Conservation (phyloP, 2,888 invertebrate genomes). For the Amphimallon solstitiale region DNA sequence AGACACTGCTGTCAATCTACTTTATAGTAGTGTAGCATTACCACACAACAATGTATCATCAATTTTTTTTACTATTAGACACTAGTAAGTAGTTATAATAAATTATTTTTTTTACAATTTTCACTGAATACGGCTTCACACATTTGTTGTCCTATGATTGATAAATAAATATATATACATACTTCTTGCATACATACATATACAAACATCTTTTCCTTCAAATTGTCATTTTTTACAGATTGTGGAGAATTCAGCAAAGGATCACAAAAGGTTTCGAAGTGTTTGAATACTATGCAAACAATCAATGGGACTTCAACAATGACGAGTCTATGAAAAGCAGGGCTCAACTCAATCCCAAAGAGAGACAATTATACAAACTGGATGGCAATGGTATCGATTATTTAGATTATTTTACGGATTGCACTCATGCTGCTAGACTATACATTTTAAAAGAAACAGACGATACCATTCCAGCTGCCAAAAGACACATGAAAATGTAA, state of each 20-base stretch:
- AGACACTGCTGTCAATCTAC: no score
- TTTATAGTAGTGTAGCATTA: no score
- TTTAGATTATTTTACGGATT: constrained; percentile 82
- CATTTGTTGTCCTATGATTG: no score
- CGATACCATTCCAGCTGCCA: constrained; percentile 82
- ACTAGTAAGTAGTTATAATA: no score
- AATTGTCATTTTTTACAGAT: constrained; percentile 63
- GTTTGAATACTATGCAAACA: constrained; percentile 91
- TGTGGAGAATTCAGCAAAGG: constrained; percentile 84
- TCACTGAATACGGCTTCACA: no score
- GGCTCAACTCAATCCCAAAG: constrained; percentile 71
- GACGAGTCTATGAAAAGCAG: constrained; percentile 71
- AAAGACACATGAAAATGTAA: constrained; percentile 83
- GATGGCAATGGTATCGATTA: constrained; percentile 80
- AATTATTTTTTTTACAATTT: no score
- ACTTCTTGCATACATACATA: no score
- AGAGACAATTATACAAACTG: constrained; percentile 73
- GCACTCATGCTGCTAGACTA: constrained; percentile 81
- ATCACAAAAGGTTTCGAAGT: constrained; percentile 88
- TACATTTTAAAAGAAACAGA: constrained; percentile 86
- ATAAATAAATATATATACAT: no score
- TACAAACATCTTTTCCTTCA: background rate
- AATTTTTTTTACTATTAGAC: no score
- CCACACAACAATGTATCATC: no score
- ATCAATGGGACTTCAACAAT: constrained; percentile 90